Conservation (phyloP, 2,888 invertebrate species). For the Micoletzkya japonica region DNA sequence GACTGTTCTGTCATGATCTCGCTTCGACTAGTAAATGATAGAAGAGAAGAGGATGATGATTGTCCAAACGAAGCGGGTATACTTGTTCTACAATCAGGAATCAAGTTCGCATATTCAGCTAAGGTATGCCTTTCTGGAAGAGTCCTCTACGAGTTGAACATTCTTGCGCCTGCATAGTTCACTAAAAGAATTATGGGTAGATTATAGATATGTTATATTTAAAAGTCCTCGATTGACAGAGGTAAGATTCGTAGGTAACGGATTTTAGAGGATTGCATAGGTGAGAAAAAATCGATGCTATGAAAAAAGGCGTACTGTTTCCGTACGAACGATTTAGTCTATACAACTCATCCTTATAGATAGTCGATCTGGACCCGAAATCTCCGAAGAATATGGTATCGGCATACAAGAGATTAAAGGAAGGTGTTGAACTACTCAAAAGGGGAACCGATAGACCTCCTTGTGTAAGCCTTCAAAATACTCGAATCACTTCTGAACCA, state of each 20-base stretch:
- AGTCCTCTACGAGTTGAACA: background rate
- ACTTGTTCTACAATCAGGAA: conserved; percentile 5
- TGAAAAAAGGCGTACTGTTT: too few species aligned
- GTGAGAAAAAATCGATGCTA: too few species aligned
- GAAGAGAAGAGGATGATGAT: conserved; percentile 13
- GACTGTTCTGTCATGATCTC: conserved; percentile 38
- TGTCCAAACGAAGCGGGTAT: too few species aligned
- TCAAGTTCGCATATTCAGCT: conserved; percentile 20
- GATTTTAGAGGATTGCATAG: too few species aligned
- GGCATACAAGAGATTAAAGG: conserved; percentile 46
- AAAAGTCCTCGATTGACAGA: too few species aligned
- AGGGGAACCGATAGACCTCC: too few species aligned
- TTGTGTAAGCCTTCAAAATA: too few species aligned
- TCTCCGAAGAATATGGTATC: conserved; percentile 67
- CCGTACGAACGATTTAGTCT: too few species aligned
- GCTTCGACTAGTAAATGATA: conserved; percentile 31
- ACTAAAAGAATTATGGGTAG: background rate
- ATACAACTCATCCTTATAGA: too few species aligned
- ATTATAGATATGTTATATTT: background rate
- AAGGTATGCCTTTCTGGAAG: background rate
- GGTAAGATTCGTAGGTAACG: too few species aligned
- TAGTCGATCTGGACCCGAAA: conserved; percentile 81
- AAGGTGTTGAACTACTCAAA: conserved; percentile 37
- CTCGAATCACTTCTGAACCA: background rate
- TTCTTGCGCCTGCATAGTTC: background rate